Conservation (phyloP, 2,113 vertebrate genomes). For the Ibidorhyncha struthersii region DNA sequence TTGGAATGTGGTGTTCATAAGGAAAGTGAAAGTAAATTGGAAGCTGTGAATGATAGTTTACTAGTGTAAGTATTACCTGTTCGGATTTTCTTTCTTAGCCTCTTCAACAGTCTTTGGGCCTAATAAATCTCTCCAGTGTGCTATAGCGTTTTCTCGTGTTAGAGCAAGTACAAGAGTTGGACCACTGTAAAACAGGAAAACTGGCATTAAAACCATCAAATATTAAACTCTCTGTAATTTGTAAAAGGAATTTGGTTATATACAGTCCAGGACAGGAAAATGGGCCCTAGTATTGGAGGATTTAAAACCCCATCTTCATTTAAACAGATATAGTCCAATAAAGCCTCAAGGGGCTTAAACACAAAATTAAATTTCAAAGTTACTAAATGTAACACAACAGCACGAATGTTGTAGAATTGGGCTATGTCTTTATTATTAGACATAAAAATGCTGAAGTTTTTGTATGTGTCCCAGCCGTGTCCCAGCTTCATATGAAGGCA, state of each 20-base stretch:
- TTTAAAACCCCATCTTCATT: background rate
- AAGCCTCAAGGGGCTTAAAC: background rate
- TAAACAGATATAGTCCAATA: background rate
- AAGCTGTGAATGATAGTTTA: background rate
- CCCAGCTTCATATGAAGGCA: background rate
- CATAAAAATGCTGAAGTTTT: background rate
- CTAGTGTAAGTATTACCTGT: slow-evolving; percentile 45
- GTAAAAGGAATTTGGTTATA: background rate
- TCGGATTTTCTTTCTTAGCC: slow-evolving; percentile 50
- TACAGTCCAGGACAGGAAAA: background rate
- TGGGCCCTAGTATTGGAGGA: fast-evolving
- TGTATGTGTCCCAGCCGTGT: background rate
- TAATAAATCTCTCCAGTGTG: slow-evolving; percentile 67
- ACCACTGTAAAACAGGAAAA: slow-evolving; percentile 50
- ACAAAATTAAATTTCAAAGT: background rate
- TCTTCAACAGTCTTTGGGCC: slow-evolving; percentile 63
- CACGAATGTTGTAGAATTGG: background rate
- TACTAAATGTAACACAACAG: background rate
- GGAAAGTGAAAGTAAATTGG: background rate
- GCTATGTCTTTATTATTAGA: background rate
- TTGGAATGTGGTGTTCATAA: background rate
- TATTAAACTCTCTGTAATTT: background rate
- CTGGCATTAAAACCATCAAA: background rate
- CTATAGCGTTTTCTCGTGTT: slow-evolving; percentile 64
- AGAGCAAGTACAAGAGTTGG: slow-evolving; percentile 73